These are phyloP conservation scores for Psittacula derbiana DNA, from an alignment of 2,797 vertebrate genomes.

Conservation along the genomic window DNA sequence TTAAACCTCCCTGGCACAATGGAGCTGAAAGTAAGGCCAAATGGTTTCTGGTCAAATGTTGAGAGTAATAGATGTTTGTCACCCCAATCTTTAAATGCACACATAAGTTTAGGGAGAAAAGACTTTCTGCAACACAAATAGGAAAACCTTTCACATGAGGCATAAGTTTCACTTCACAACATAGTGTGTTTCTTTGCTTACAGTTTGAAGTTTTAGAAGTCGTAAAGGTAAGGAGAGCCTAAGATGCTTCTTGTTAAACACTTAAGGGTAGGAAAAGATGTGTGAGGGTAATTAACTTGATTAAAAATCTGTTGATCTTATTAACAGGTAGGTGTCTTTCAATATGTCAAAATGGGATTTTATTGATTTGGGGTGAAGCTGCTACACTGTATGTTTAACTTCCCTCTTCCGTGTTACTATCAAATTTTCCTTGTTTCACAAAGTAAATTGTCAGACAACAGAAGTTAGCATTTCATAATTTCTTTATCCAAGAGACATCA, in stretches of 20 bases:
- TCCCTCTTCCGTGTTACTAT: not conserved
- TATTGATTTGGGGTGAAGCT: conserved; percentile 10
- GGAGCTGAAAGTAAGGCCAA: not conserved
- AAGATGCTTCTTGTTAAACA: not conserved
- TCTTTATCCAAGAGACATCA: not conserved
- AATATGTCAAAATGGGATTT: conserved; percentile 46
- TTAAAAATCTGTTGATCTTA: conserved; percentile 15
- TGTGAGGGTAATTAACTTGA: conserved; percentile 5
- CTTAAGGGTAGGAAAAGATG: not conserved
- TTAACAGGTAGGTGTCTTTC: conserved; percentile 2
- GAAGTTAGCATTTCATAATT: not conserved
- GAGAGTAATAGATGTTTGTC: not conserved
- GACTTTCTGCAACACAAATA: not conserved
- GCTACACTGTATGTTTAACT: not conserved
- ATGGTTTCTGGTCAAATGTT: not conserved
- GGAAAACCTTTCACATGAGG: not conserved
- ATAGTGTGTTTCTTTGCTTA: conserved; percentile 9
- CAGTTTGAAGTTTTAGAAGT: not conserved
- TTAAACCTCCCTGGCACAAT: not conserved
- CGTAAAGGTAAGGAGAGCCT: not conserved
- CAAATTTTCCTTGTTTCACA: not conserved
- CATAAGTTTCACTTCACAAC: not conserved
- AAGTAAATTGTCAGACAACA: not conserved
- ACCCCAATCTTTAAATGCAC: not conserved
- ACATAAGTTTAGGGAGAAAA: not conserved